These are phyloP conservation scores for Myrmecobius fasciatus DNA, from an alignment of 2,113 vertebrate species.

Conservation along the genomic window DNA sequence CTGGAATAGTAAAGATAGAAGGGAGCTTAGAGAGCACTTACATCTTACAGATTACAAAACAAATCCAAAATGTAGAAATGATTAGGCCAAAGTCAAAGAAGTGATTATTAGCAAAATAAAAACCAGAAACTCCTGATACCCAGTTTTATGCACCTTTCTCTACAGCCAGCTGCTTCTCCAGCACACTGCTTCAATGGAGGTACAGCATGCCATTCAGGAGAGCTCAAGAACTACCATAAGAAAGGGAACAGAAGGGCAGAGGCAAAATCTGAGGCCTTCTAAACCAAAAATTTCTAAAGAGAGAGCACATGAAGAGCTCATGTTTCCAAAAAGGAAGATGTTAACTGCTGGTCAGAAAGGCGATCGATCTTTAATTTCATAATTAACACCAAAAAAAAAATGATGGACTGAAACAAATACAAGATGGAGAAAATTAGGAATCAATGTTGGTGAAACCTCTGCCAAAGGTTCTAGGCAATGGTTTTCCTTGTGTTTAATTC, in stretches of 20 bases:
- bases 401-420: background rate
- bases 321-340: slow-evolving; percentile 6
- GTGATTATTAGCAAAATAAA: background rate
- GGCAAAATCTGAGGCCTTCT: background rate
- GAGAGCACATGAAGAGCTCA: background rate
- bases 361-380: background rate
- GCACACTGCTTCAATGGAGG: background rate
- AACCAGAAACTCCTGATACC: background rate
- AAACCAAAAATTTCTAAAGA: background rate
- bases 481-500: slow-evolving; percentile 23
- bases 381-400: background rate
- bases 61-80: background rate
- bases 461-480: background rate
- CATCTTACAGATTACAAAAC: background rate
- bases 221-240: background rate
- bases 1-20: background rate
- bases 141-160: background rate
- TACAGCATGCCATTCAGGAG: background rate
- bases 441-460: background rate
- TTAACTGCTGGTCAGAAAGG: background rate
- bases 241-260: background rate
- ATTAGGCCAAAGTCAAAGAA: background rate
- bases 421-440: background rate
- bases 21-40: background rate
- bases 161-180: background rate